Conservation (phyloP, 2,113 vertebrate genomes). For the Bufo gargarizans region DNA sequence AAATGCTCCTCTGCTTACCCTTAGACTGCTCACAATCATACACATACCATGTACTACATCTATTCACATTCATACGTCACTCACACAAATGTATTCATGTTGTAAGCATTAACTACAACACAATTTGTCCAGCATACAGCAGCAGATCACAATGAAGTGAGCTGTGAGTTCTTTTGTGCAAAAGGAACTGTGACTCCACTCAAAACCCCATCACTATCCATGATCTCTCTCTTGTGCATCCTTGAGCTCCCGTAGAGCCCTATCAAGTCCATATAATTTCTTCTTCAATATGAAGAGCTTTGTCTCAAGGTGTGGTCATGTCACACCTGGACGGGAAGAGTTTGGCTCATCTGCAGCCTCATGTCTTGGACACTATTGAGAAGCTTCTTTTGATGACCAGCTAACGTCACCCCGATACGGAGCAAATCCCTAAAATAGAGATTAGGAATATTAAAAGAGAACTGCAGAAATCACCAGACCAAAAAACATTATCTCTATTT, state of each 20-base stretch:
- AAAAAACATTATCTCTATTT: not conserved
- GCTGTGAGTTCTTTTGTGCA: constrained; percentile 51
- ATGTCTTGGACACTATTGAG: constrained; percentile 99
- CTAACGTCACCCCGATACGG: constrained; percentile 96
- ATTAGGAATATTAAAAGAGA: constrained; percentile 13
- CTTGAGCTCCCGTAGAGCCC: constrained; percentile 49
- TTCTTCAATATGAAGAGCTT: constrained; percentile 58
- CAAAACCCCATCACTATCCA: constrained; percentile 24
- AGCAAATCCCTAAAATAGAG: constrained; percentile 85
- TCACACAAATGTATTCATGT: not conserved
- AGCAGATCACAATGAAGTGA: constrained; percentile 43
- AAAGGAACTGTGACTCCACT: constrained; percentile 44
- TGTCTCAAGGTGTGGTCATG: constrained; percentile 58
- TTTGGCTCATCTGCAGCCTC: constrained; percentile 99
- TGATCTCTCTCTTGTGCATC: constrained; percentile 31
- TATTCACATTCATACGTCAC: not conserved
- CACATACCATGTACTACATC: not conserved
- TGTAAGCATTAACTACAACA: not conserved
- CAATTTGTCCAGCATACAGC: constrained; percentile 30
- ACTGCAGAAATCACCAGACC: not conserved
- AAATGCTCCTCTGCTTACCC: not conserved
- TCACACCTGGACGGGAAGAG: constrained; percentile 98
- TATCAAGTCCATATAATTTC: constrained; percentile 50
- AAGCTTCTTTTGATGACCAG: constrained; percentile 99
- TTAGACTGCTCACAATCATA: constrained; percentile 10